These are phyloP conservation scores for Toxotes chatareus DNA, from an alignment of 2,113 vertebrate genomes.

Conservation along the genomic window DNA sequence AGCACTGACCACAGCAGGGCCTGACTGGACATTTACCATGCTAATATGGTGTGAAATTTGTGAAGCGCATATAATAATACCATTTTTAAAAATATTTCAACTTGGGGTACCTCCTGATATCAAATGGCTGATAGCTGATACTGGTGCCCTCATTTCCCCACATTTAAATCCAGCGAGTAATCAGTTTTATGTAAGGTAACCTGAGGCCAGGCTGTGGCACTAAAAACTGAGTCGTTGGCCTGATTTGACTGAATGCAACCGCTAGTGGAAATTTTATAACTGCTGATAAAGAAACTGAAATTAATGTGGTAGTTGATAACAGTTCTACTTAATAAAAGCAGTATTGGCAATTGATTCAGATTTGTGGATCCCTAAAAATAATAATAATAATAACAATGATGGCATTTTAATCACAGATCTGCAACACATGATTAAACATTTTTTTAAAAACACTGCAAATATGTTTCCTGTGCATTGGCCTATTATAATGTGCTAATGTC, in stretches of 20 bases:
- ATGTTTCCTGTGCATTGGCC: background rate
- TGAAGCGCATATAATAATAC: background rate
- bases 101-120: background rate
- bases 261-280: background rate
- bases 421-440: background rate
- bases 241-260: background rate
- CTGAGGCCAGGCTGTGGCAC: background rate
- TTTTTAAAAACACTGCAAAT: background rate
- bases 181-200: background rate
- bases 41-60: background rate
- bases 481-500: background rate
- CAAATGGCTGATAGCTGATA: background rate
- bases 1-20: background rate
- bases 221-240: background rate
- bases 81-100: background rate
- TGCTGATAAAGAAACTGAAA: background rate
- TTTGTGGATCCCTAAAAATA: background rate
- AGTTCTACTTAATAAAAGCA: background rate
- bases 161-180: background rate
- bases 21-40: background rate
- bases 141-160: background rate
- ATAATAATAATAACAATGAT: constrained; percentile 13
- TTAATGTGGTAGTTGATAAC: background rate
- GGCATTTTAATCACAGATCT: background rate
- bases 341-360: background rate